Conservation (phyloP, 2,888 invertebrate species). For the Congeria kusceri region DNA sequence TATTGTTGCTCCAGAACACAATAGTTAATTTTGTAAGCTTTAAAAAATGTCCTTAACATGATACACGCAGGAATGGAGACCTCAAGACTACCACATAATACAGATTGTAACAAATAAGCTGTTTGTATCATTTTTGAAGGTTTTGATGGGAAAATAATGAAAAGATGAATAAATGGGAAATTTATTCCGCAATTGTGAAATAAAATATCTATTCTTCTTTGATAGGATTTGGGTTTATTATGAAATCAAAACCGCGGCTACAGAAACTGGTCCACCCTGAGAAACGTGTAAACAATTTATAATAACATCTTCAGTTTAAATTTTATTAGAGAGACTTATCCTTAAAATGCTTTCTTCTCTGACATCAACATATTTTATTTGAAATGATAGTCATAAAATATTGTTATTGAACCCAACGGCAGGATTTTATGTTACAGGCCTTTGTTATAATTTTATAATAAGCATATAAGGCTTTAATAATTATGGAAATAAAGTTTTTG, state of each 20-base stretch:
- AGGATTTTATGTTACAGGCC: neutral
- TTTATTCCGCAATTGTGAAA: constrained; percentile 45
- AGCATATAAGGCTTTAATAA: neutral
- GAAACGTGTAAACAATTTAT: constrained; percentile 10
- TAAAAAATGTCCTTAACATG: no score
- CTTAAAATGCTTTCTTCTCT: constrained; percentile 41
- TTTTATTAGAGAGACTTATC: constrained; percentile 45
- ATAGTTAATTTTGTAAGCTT: no score
- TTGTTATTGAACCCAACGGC: constrained; percentile 4
- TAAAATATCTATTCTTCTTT: constrained; percentile 42
- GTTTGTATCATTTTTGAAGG: constrained; percentile 25
- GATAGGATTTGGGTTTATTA: constrained; percentile 28
- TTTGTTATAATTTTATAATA: neutral
- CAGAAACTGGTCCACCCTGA: neutral
- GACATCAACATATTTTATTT: constrained; percentile 49
- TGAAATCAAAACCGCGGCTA: constrained; percentile 3
- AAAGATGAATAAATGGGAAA: constrained; percentile 22
- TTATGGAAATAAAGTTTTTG: constrained; percentile 5
- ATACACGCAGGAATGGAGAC: no score
- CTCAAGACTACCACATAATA: no score
- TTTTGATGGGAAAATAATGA: constrained; percentile 20
- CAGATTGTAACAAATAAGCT: constrained; percentile 15
- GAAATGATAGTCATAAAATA: constrained; percentile 52
- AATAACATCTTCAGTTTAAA: constrained; percentile 48
- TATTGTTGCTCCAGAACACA: no score